Percentiles rank a stretch among this genome's conserved stretches.
Conservation (phyloP, 2,797 vertebrate genomes). For the Myotis pilosus region DNA sequence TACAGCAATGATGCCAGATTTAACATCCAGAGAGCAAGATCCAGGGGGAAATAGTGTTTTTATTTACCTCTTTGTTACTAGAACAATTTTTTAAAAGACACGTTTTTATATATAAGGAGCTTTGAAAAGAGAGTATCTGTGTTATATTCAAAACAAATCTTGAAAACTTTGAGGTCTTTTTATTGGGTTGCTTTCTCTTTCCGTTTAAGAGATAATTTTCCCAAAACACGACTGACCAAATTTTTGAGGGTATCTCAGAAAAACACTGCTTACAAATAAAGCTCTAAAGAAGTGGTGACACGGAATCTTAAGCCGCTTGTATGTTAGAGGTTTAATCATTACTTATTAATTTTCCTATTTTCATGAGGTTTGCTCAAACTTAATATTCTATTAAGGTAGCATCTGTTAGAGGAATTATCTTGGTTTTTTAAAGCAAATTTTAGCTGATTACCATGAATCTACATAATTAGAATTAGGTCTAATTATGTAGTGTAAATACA, state of each 20-base stretch:
- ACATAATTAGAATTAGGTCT: slow-evolving; percentile 88
- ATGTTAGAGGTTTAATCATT: slow-evolving; percentile 79
- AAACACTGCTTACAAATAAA: slow-evolving; percentile 54
- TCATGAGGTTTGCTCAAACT: slow-evolving; percentile 82
- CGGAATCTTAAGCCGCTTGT: slow-evolving; percentile 61
- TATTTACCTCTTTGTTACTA: slow-evolving; percentile 79
- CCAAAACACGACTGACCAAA: slow-evolving; percentile 66
- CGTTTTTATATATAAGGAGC: slow-evolving; percentile 58
- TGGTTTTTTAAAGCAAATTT: slow-evolving; percentile 89
- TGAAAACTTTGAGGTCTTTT: slow-evolving; percentile 69
- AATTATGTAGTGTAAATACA: slow-evolving; percentile 90
- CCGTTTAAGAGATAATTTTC: slow-evolving; percentile 57
- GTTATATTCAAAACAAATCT: slow-evolving; percentile 74
- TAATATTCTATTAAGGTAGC: slow-evolving; percentile 88
- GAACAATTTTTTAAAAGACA: slow-evolving; percentile 53
- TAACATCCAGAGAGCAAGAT: slow-evolving; percentile 78
- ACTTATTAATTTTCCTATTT: slow-evolving; percentile 85
- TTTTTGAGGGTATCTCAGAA: slow-evolving; percentile 50
- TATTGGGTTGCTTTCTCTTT: slow-evolving; percentile 68
- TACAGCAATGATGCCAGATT: slow-evolving; percentile 83
- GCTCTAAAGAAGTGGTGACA: slow-evolving; percentile 69
- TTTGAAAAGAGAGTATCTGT: slow-evolving; percentile 72
- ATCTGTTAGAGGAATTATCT: slow-evolving; percentile 88
- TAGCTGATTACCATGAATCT: slow-evolving; percentile 89
- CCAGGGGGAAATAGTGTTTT: slow-evolving; percentile 77